phyloP scores from a whole-genome alignment of 2,888 invertebrate species.

The Lithophane socia region DNA sequence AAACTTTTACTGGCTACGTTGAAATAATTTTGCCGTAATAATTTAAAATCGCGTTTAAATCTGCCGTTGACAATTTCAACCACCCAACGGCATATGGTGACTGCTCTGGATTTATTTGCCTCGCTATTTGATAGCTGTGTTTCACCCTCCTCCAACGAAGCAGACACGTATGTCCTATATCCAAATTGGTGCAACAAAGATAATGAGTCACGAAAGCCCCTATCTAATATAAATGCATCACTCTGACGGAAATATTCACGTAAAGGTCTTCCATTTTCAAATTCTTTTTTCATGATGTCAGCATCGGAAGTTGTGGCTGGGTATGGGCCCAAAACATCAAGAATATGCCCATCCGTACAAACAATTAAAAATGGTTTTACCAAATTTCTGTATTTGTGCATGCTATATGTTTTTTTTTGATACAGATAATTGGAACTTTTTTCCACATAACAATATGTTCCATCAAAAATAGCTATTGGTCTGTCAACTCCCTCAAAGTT shows the following conservation, averaged over 20 bases:
- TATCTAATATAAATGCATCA: constrained; percentile 7
- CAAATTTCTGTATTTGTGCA: too few species aligned
- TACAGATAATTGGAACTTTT: too few species aligned
- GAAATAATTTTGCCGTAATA: not conserved
- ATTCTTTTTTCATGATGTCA: too few species aligned
- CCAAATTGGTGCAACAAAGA: constrained; percentile 26
- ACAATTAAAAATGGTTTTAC: too few species aligned
- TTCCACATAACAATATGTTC: constrained; percentile 2
- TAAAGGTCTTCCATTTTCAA: too few species aligned
- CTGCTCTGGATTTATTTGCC: constrained; percentile 40
- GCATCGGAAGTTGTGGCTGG: too few species aligned
- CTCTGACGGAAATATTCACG: not conserved
- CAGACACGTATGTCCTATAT: constrained; percentile 21
- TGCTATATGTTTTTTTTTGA: too few species aligned
- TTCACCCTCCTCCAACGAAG: constrained; percentile 27
- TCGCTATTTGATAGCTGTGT: constrained; percentile 23
- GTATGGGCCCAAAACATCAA: too few species aligned
- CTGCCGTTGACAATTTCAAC: not conserved
- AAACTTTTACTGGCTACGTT: not conserved
- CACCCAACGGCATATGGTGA: constrained; percentile 16
- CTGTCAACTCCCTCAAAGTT: constrained; percentile 9
- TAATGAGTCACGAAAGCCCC: constrained; percentile 18
- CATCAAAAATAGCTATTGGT: constrained; percentile 4
- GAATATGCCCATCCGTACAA: too few species aligned
- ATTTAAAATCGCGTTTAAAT: not conserved